Percentiles rank a stretch among this genome's conserved stretches.
Conservation (phyloP, 1,140 invertebrate species). For the Varroa destructor region DNA sequence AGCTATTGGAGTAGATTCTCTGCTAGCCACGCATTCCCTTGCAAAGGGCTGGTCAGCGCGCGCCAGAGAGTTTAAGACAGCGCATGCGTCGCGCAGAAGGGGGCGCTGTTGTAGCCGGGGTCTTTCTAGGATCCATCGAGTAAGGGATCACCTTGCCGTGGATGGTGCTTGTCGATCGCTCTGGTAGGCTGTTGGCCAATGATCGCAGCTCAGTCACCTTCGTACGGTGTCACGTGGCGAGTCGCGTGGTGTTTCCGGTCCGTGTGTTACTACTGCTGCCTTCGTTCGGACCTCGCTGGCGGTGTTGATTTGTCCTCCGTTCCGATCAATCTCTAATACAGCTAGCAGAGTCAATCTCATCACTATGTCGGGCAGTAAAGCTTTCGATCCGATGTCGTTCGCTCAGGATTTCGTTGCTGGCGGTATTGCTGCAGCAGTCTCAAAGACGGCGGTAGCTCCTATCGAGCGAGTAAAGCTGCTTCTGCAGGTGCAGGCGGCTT, state of each 20-base stretch:
- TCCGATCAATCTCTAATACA: not conserved
- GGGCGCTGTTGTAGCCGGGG: too few relatives aligned
- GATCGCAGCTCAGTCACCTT: constrained; percentile 7
- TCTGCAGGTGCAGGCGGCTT: constrained; percentile 56
- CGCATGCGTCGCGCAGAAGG: too few relatives aligned
- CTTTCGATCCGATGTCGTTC: constrained; percentile 45
- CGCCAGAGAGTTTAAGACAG: too few relatives aligned
- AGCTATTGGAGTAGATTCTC: too few relatives aligned
- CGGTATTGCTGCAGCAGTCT: constrained; percentile 73
- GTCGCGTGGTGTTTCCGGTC: constrained; percentile 14
- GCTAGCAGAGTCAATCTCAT: not conserved
- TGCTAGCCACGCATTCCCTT: too few relatives aligned
- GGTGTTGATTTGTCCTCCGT: not conserved
- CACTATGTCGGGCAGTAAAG: constrained; percentile 10
- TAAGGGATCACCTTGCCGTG: too few relatives aligned
- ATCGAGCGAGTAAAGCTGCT: constrained; percentile 44
- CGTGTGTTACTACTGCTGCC: too few relatives aligned
- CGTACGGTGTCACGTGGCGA: constrained; percentile 25
- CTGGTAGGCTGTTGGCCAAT: too few relatives aligned
- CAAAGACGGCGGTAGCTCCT: constrained; percentile 53
- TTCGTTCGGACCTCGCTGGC: too few relatives aligned
- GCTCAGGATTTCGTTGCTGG: constrained; percentile 71
- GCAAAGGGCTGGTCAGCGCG: too few relatives aligned
- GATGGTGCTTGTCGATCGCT: too few relatives aligned
- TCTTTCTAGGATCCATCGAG: too few relatives aligned